These are phyloP conservation scores for Ptiloglossa arizonensis DNA, from an alignment of 1,140 invertebrate species.

Conservation along the genomic window DNA sequence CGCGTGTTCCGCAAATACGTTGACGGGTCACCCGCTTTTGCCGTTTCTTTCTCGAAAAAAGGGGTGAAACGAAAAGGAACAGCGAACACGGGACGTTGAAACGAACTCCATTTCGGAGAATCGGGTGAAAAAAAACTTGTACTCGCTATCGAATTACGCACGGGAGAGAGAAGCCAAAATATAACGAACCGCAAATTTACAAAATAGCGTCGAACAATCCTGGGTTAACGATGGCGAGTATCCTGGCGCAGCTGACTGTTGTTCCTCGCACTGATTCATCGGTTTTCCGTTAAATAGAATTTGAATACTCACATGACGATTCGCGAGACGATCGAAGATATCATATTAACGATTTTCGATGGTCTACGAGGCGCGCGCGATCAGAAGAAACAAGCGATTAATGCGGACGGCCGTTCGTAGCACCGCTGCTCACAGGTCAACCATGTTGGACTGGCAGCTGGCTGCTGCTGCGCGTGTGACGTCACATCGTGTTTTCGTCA, in stretches of 20 bases:
- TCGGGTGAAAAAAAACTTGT: not conserved
- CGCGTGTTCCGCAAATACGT: not conserved
- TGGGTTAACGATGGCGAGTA: constrained; percentile 53
- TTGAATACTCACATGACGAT: constrained; percentile 87
- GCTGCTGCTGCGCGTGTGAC: constrained; percentile 75
- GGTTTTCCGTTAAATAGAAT: not conserved
- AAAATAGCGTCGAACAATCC: constrained; percentile 16
- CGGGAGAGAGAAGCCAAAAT: not conserved
- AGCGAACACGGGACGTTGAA: not conserved
- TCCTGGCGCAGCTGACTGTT: constrained; percentile 30
- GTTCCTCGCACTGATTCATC: not conserved
- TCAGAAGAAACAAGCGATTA: constrained; percentile 67
- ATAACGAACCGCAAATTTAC: constrained; percentile 8
- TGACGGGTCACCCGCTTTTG: constrained; percentile 12
- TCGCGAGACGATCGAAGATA: constrained; percentile 88
- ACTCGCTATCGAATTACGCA: not conserved
- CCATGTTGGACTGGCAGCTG: constrained; percentile 79
- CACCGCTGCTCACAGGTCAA: constrained; percentile 77
- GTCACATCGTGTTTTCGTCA: constrained; percentile 80
- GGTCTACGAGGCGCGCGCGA: constrained; percentile 59
- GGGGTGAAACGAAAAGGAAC: not conserved
- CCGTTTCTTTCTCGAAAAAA: constrained; percentile 17
- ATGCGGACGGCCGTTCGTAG: constrained; percentile 71
- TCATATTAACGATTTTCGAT: constrained; percentile 82
- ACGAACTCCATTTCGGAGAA: not conserved